phyloP scores from a whole-genome alignment of 2,113 vertebrate genomes.

The Microcebus griseorufus region DNA sequence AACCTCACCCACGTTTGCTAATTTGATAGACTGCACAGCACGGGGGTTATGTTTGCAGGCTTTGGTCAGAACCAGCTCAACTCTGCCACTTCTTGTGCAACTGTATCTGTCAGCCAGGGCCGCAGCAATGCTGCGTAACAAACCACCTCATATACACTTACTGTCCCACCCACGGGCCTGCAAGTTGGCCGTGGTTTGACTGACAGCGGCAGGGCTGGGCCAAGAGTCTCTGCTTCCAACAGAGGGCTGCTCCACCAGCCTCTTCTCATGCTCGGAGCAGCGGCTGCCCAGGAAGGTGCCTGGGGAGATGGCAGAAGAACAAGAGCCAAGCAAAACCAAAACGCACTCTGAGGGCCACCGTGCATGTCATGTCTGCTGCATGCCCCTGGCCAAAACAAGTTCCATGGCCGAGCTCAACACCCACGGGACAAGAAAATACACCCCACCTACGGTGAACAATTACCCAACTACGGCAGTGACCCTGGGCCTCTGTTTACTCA shows the following conservation, averaged over 20 bases:
- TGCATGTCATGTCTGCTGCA: accelerated
- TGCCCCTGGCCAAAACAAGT: background rate
- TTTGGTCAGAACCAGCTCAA: background rate
- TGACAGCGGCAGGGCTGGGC: background rate
- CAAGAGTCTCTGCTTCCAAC: background rate
- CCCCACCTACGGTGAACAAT: background rate
- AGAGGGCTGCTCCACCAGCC: background rate
- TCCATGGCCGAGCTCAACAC: background rate
- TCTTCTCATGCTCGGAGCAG: background rate
- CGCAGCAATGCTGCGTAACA: background rate
- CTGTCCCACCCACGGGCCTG: accelerated
- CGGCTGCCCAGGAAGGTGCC: background rate
- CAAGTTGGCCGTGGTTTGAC: background rate
- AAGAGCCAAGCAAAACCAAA: background rate
- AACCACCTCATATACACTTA: background rate
- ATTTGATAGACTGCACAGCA: background rate
- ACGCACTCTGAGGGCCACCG: background rate
- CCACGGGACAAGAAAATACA: background rate
- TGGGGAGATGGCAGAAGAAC: background rate
- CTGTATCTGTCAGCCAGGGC: background rate
- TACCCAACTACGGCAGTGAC: too few species aligned
- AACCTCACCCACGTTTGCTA: background rate
- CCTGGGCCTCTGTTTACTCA: background rate
- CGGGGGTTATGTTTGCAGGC: background rate
- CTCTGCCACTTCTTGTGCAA: background rate